Base-by-base conservation (phyloP, 2,113 vertebrate genomes). In the Egretta garzetta region DNA sequence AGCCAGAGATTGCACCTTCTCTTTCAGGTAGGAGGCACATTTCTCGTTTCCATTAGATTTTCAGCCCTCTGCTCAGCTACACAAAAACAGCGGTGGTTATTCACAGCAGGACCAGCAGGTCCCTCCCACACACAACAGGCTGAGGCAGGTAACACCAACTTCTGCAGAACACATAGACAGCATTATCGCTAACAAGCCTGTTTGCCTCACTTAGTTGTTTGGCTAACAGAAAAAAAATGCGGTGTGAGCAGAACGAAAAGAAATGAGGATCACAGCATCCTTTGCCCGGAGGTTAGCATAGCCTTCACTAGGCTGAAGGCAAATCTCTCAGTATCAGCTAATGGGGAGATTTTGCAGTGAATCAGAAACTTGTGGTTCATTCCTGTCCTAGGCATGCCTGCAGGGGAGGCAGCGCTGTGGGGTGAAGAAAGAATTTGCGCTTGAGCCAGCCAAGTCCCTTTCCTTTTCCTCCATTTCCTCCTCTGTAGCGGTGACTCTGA, bases 71-170 rank as follows among this genome's bases (percentile, higher is more conserved):
- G 35, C 52, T 81, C 55, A 55, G 35, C 63, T 70, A 32, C 60
- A 58, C 4, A 17, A 58, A 76, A 82, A 5, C 68, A 80, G 63
- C 15, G 41, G 18, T 63, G 35, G 50, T 94, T 94, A 66, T 85
- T 91, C 95, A 83, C 90, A 95, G 80, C 74, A 93, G 88, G 88
- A 86, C 92, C 66, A 88, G 68, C 55, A 80, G 63, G 88, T 92
- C 53, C 53, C 86, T 91, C 92, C 94, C 37, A 84, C 90, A 63
- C 70, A 85, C 11, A 89, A 14, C 41, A 71, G 68, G 23, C 74
- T 89, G 88, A 94, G 60, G 70, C 62, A 89, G 93, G 93, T 90
- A 93, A 77, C 47, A 88, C 43, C 77, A 85, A 12, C 22, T 88
- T 79, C 43, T 86, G 72, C 71, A 87, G 71, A 86, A 88, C 90